Evolutionary conservation across 2,888 invertebrate genomes (phyloP), one percentile per base, ranked within the genome.

Genomic region (Tromatobia lineatoria): DNA sequence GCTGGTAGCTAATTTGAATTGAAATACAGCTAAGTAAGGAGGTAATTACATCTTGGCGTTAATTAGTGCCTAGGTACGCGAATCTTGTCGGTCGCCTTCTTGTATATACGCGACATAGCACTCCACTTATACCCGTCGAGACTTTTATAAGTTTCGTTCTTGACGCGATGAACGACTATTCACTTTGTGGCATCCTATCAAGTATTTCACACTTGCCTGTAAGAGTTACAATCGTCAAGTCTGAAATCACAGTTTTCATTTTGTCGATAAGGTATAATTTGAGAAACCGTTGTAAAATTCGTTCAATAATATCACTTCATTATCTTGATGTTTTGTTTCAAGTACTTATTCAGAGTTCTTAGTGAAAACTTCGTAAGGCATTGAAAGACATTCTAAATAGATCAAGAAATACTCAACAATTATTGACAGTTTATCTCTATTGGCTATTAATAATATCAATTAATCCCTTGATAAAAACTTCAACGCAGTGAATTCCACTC

Each of bases 1-100:
- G 66, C 11, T 15, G 59, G 54, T 71, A 64, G 79, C 79, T 71
- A 80, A 75, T 87, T 86, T 66, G 81, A 86, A 88, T 88, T 89
- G 86, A 88, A 89, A 82, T 83, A 74, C 86, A 83, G 82, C 84
- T 78, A 80, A 81, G 83, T 82, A 85, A 84, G 82, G 47, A 64
- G 80, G 74, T 86, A 88, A 89, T 88, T 86, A 87, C 84, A 86
- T 85, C 83, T 75, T 75, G 64, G 66, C 82, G 57, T 86, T 88
- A 89, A 90, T 90, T 88, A 90, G 89, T 89, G 86, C 75, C 78
- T 80, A 80, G 83, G 42, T 64, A 54, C 29, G 50, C 38, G 50
- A 70, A 61, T 61, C 29, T 50, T 34, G 20, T 38, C 23, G n/a
- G 57, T 25, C 54, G 20, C 3, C 10, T 23, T n/a, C 29, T 47